These are phyloP conservation scores for Ciconia boyciana DNA, from an alignment of 2,113 vertebrate species.

Conservation along the genomic window DNA sequence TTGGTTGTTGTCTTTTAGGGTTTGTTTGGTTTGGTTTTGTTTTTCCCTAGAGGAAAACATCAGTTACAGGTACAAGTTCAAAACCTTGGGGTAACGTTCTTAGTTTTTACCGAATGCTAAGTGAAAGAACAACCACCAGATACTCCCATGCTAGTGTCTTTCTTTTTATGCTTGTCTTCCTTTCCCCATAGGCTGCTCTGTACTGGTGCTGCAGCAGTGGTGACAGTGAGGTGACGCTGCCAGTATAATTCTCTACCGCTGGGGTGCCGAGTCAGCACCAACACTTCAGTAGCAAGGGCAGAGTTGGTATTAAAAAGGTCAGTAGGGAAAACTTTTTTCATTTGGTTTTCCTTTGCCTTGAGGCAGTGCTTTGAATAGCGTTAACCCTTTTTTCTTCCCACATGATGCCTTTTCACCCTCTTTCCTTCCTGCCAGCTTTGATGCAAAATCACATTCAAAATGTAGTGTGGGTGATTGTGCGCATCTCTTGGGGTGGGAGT, in stretches of 20 bases:
- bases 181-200: slow-evolving; percentile 6
- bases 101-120: not conserved
- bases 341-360: slow-evolving; percentile 25
- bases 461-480: accelerated
- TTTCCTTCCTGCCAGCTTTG: not conserved
- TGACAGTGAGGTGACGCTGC: slow-evolving; percentile 51
- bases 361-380: not conserved
- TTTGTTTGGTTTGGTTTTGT: not conserved
- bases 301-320: slow-evolving; percentile 66
- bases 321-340: slow-evolving; percentile 26
- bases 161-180: not conserved
- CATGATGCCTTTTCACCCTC: not conserved
- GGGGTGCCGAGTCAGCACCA: not conserved
- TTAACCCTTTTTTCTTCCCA: not conserved
- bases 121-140: not conserved
- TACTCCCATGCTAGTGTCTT: not conserved
- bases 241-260: not conserved
- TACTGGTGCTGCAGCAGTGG: slow-evolving; percentile 33
- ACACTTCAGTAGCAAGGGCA: slow-evolving; percentile 47
- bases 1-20: not conserved
- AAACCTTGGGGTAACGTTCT: not conserved
- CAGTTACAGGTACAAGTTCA: not conserved
- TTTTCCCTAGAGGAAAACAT: not conserved
- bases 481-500: not conserved
- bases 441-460: not conserved